These are phyloP conservation scores for Pholis gunnellus DNA, from an alignment of 2,113 vertebrate genomes.

Conservation along the genomic window DNA sequence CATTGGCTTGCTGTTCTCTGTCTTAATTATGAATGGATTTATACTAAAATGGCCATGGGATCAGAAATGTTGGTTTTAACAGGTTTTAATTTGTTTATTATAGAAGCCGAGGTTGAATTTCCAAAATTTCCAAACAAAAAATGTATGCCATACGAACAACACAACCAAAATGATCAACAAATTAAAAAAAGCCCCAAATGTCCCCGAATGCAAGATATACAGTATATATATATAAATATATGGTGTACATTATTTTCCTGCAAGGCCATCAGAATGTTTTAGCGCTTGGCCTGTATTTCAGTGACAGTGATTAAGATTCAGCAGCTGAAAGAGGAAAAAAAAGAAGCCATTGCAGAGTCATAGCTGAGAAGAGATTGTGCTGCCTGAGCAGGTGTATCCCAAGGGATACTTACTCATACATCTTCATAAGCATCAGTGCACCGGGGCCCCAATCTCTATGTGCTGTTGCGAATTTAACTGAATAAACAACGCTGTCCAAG, in stretches of 20 bases:
- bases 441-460: not conserved
- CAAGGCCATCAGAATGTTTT: constrained; percentile 41
- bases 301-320: constrained; percentile 33
- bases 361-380: constrained; percentile 32
- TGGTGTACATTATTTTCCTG: constrained; percentile 27
- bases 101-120: not conserved
- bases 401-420: constrained; percentile 7
- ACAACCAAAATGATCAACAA: not conserved
- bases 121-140: too few relatives aligned
- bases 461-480: constrained; percentile 29
- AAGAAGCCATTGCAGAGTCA: constrained; percentile 15
- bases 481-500: constrained; percentile 39
- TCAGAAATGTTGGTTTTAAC: not conserved
- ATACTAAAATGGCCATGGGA: not conserved
- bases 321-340: not conserved
- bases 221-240: not conserved
- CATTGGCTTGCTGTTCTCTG: not conserved
- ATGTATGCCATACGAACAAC: not conserved
- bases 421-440: constrained; percentile 35
- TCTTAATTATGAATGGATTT: not conserved
- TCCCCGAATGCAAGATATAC: constrained; percentile 13
- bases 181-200: not conserved
- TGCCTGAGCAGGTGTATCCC: constrained; percentile 40
- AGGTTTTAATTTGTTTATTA: not conserved
- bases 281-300: constrained; percentile 15